Percentiles rank a stretch among this genome's conserved stretches.
These are phyloP conservation scores for Synodontis membranacea DNA, from an alignment of 2,113 vertebrate species.

Conservation along the genomic window DNA sequence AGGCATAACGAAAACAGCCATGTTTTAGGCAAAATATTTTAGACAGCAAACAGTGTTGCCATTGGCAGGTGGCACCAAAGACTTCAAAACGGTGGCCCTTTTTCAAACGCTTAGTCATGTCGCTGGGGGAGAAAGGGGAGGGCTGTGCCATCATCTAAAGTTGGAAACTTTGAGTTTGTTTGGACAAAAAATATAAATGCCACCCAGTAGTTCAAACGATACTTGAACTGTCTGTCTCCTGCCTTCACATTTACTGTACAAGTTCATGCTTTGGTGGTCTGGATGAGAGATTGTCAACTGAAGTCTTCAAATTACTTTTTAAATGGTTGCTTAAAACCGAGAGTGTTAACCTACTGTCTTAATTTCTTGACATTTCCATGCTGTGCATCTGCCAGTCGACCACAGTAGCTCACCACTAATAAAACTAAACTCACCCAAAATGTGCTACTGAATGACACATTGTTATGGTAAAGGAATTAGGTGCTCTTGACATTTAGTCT, in stretches of 20 bases:
- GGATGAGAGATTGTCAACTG: slow-evolving; percentile 16
- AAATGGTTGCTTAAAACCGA: slow-evolving; percentile 23
- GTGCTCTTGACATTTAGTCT: slow-evolving; percentile 11
- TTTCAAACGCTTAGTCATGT: slow-evolving; percentile 20
- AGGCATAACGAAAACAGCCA: slow-evolving; percentile 30
- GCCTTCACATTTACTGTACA: slow-evolving; percentile 31
- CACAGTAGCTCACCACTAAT: slow-evolving; percentile 40
- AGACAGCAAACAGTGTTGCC: slow-evolving; percentile 29
- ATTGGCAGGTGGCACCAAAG: slow-evolving; percentile 34
- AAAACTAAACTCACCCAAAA: slow-evolving; percentile 33
- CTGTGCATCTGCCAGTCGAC: slow-evolving; percentile 24
- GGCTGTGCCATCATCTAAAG: slow-evolving; percentile 8
- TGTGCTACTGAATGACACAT: slow-evolving; percentile 37
- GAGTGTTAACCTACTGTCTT: slow-evolving; percentile 29
- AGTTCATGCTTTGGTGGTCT: slow-evolving; percentile 19
- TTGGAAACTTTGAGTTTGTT: slow-evolving; percentile 37
- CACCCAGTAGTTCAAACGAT: slow-evolving; percentile 35
- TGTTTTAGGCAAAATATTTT: slow-evolving; percentile 42
- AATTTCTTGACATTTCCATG: slow-evolving; percentile 33
- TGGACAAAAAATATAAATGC: slow-evolving; percentile 33
- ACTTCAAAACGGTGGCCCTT: slow-evolving; percentile 20
- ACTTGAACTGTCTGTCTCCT: slow-evolving; percentile 1
- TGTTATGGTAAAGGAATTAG: slow-evolving; percentile 38
- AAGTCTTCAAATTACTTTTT: slow-evolving; percentile 27
- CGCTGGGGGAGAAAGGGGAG: neutral